Evolutionary conservation across 1,140 invertebrate genomes (phyloP), one percentile per base, ranked within the genome.

Genomic region (Anastrepha obliqua): DNA sequence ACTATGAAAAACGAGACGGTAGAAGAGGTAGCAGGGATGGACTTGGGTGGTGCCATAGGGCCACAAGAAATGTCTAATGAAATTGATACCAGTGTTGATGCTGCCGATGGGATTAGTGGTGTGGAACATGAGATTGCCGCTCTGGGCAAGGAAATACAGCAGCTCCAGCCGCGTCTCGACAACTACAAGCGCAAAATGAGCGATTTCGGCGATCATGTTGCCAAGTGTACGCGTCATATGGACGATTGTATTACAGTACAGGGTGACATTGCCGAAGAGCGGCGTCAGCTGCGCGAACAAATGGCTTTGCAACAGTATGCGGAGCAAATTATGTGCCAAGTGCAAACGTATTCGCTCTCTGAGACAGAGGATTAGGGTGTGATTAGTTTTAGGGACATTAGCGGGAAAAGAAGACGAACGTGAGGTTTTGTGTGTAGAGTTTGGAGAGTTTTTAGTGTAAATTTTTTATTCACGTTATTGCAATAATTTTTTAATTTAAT

Each of bases 271-370:
- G 51, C 20, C 29, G 74, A 74, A 8, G 86, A 58, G 7, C 88
- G 51, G 9, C 78, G 74, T 9, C 58, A 86, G 44, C 67, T 89
- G 64, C 85, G 67, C 44, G 85, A 89, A 85, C 39, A 86, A 17
- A 85, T 89, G 39, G 13, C 17, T 6, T 42, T 88, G 62, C 81
- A 89, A 39, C 88, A 89, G 87, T 89, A 85, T 74, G 64, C 59
- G 39, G 88, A 89, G 55, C 15, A 87, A 7, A 51, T 89, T 39
- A 42, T 64, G n/a, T 89, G 87, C 58, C 60, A 86, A 15, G 64
- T 87, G 7, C 62, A 89, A 15, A 89, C 88, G 17, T 89, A 78
- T 58, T 89, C 88, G 7, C 47, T 89, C 20, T 89, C 87, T 13
- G 88, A 89, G 78, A 86, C 88, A 2, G 88, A 89, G 42, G 88